A percentile compares a stretch with the other conserved stretches of the same genome.
phyloP scores from a whole-genome alignment of 1,140 invertebrate genomes.

The Drosophila pandora region DNA sequence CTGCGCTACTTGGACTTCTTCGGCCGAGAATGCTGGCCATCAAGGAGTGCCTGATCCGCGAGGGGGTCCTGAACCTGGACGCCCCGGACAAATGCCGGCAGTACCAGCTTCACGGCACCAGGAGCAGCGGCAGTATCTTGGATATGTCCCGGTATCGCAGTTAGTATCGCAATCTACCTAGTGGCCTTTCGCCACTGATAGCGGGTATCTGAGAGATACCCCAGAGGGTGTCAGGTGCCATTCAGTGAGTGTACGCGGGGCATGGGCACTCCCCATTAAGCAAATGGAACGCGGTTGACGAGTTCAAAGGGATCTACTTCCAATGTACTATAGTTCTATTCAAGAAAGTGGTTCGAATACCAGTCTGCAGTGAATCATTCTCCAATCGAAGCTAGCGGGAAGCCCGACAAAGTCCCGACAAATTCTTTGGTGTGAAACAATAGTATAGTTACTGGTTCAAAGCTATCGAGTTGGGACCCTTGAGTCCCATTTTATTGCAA shows the following conservation, averaged over 20 bases:
- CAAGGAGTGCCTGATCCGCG: constrained; percentile 80
- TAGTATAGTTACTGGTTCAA: neutral
- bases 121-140: constrained; percentile 60
- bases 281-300: too few relatives aligned
- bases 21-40: constrained; percentile 65
- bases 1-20: neutral
- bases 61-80: constrained; percentile 80
- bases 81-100: constrained; percentile 42
- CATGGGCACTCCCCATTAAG: too few relatives aligned
- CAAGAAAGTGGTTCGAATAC: too few relatives aligned
- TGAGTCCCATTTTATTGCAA: constrained; percentile 29
- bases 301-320: too few relatives aligned
- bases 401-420: too few relatives aligned
- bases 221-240: neutral
- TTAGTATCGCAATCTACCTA: constrained; percentile 57
- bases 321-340: neutral
- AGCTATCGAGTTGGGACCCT: constrained; percentile 1
- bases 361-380: neutral
- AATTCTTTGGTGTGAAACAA: too few relatives aligned
- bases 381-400: neutral
- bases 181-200: constrained; percentile 15
- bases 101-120: constrained; percentile 59
- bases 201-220: constrained; percentile 34
- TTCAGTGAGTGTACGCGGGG: too few relatives aligned
- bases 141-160: constrained; percentile 74